Percentiles rank a stretch among this genome's conserved stretches.
Conservation (phyloP, 2,888 invertebrate species). For the Pachymerium ferrugineum region DNA sequence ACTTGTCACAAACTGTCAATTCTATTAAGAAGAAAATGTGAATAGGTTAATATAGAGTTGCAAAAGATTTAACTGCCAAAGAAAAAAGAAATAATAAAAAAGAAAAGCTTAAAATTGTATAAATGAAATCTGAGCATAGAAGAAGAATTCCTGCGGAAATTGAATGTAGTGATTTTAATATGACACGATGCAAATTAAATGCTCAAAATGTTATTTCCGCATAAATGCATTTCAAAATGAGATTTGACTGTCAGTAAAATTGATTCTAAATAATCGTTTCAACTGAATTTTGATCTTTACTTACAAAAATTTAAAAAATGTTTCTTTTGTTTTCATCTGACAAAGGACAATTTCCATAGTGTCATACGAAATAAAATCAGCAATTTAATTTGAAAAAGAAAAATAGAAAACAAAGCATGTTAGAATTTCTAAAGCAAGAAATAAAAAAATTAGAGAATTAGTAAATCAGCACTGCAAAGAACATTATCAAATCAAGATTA, state of each 20-base stretch:
- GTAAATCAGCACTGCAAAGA: neutral
- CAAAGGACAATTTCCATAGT: neutral
- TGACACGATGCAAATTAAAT: constrained; percentile 17
- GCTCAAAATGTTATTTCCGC: neutral
- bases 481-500: no score
- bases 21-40: neutral
- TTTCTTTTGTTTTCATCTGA: neutral
- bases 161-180: constrained; percentile 7
- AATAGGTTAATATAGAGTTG: neutral
- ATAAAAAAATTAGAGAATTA: constrained; percentile 4
- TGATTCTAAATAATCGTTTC: neutral
- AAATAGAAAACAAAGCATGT: neutral
- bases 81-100: no score
- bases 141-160: neutral
- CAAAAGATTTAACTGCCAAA: neutral
- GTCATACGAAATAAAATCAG: neutral
- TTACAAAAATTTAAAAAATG: no score
- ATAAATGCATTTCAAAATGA: neutral
- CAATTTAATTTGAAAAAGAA: neutral
- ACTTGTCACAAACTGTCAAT: neutral
- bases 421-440: constrained; percentile 17
- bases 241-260: constrained; percentile 11
- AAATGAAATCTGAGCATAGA: neutral
- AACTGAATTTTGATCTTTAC: neutral
- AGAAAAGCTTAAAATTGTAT: no score